These are phyloP conservation scores for Pandemis cinnamomeana DNA, from an alignment of 2,888 invertebrate species.

Conservation along the genomic window DNA sequence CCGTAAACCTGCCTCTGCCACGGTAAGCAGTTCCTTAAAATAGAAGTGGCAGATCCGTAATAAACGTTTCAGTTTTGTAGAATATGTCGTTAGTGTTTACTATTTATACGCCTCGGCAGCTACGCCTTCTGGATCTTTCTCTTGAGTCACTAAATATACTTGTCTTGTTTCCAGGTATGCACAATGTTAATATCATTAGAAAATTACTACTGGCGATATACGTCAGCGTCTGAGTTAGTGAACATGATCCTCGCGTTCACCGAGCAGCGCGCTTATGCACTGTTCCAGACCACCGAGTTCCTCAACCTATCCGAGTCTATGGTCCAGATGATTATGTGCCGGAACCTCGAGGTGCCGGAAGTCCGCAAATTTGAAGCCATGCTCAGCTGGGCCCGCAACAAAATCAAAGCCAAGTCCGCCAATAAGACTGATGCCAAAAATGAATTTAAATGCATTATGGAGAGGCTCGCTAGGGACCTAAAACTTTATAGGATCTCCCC, in stretches of 20 bases:
- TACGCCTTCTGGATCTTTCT: no score
- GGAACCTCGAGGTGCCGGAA: conserved; percentile 95
- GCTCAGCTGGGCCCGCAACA: conserved; percentile 95
- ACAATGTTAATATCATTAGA: conserved; percentile 96
- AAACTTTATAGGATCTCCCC: conserved; percentile 96
- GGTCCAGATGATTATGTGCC: conserved; percentile 97
- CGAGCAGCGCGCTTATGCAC: conserved; percentile 92
- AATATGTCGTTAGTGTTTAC: no score
- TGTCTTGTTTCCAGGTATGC: conserved; percentile 86
- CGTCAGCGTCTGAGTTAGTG: conserved; percentile 95
- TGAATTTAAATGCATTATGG: conserved; percentile 97
- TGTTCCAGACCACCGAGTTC: conserved; percentile 94
- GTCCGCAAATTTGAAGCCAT: conserved; percentile 97
- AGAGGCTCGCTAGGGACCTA: conserved; percentile 93
- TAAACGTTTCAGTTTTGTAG: no score
- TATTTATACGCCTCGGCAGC: no score
- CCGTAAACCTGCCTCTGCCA: no score
- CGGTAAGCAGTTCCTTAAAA: no score
- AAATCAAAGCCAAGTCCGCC: conserved; percentile 91
- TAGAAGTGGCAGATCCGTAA: no score
- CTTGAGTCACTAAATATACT: neutral
- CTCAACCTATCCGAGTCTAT: conserved; percentile 95
- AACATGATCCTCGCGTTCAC: conserved; percentile 97
- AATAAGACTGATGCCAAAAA: conserved; percentile 92
- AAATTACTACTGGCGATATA: conserved; percentile 98